Evolutionary conservation across 2,888 invertebrate genomes (phyloP).

Genomic region (Hirudinaria manillensis): DNA sequence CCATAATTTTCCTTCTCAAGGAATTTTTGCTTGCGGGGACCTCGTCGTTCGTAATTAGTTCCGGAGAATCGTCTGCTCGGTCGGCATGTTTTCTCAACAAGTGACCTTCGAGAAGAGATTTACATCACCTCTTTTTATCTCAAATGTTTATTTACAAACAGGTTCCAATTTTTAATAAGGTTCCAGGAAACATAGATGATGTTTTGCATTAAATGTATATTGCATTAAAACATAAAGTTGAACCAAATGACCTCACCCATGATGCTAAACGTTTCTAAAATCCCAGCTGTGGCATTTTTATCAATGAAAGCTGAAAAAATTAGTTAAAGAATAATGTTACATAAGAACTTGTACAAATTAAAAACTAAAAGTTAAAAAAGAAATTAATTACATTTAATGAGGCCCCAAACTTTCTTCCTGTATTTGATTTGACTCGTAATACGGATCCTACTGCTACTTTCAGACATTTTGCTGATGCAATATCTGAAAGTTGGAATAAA

Average conservation of each 20-base stretch:
- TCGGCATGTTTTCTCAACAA: not conserved
- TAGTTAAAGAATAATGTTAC: not conserved
- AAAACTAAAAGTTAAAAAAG: constrained; percentile 15
- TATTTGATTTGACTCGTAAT: constrained; percentile 76
- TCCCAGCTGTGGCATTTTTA: constrained; percentile 75
- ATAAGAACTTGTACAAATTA: constrained; percentile 37
- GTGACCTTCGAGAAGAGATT: not conserved
- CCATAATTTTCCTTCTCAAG: not conserved
- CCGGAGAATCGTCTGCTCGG: not conserved
- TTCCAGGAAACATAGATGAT: not conserved
- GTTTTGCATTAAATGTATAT: not conserved
- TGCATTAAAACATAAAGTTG: too few relatives aligned
- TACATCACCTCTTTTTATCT: too few relatives aligned
- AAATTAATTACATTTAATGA: constrained; percentile 70
- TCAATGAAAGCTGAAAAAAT: constrained; percentile 69
- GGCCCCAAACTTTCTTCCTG: constrained; percentile 83
- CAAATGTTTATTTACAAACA: too few relatives aligned
- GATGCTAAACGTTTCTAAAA: constrained; percentile 73
- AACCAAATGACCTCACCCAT: constrained; percentile 56
- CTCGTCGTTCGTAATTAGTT: not conserved
- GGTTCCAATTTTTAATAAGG: too few relatives aligned
- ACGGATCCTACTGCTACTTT: constrained; percentile 61
- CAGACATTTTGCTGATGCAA: constrained; percentile 71
- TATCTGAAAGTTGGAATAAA: constrained; percentile 56
- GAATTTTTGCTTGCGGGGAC: not conserved